Conservation (phyloP, 2,888 invertebrate species). For the Clivina fossor region DNA sequence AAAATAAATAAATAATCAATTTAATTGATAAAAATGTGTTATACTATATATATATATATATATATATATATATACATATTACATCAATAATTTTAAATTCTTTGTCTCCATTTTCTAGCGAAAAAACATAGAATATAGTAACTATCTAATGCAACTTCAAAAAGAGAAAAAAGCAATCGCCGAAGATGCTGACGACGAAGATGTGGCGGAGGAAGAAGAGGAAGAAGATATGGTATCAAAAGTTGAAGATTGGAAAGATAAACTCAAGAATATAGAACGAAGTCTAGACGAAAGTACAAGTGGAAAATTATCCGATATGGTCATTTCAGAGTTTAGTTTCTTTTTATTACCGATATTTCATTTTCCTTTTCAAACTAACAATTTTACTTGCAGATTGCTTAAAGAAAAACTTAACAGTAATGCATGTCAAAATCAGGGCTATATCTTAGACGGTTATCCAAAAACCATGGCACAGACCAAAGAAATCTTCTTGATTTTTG, state of each 20-base stretch:
- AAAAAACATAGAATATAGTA: constrained; percentile 37
- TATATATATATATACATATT: too few relatives aligned
- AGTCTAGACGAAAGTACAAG: constrained; percentile 49
- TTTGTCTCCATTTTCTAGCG: too few relatives aligned
- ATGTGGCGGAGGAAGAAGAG: constrained; percentile 42
- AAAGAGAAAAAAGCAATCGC: constrained; percentile 44
- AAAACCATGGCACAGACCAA: constrained; percentile 60
- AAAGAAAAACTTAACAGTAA: constrained; percentile 58
- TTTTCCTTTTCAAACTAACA: neutral
- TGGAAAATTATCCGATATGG: constrained; percentile 52
- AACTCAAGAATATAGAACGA: constrained; percentile 51
- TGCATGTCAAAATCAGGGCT: constrained; percentile 71
- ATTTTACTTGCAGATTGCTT: constrained; percentile 53
- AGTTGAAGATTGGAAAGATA: constrained; percentile 48
- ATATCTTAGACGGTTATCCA: constrained; percentile 76
- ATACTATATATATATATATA: too few relatives aligned
- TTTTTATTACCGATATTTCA: too few relatives aligned
- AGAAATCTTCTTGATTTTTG: constrained; percentile 50
- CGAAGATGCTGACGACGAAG: constrained; percentile 42
- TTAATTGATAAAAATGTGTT: too few relatives aligned
- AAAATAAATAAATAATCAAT: too few relatives aligned
- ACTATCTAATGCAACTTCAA: constrained; percentile 41
- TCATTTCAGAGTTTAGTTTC: constrained; percentile 51
- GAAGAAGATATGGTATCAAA: constrained; percentile 43
- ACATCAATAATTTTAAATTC: too few relatives aligned